Conservation (phyloP, 2,113 vertebrate genomes). For the Lepisosteus oculatus region DNA sequence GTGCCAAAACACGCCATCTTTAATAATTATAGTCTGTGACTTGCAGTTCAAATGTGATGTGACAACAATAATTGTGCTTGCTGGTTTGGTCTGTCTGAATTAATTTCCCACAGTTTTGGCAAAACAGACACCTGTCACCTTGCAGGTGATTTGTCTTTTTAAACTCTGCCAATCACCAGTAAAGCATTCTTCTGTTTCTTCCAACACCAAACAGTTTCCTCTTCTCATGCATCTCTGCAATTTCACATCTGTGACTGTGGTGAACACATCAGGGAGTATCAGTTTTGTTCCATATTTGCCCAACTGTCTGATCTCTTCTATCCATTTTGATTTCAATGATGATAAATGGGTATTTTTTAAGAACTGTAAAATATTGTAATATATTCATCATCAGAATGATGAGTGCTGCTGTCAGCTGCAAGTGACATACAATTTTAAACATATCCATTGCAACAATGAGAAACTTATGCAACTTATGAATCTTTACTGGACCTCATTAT, state of each 20-base stretch:
- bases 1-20: no score
- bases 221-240: no score
- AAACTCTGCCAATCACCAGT: no score
- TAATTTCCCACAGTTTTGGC: no score
- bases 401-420: constrained; percentile 64
- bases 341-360: constrained; percentile 58
- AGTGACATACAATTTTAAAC: constrained; percentile 64
- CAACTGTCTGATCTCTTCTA: constrained; percentile 34
- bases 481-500: constrained; percentile 47
- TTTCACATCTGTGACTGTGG: background rate
- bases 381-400: constrained; percentile 69
- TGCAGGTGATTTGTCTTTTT: no score
- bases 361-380: constrained; percentile 52
- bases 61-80: no score
- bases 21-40: no score
- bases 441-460: constrained; percentile 33
- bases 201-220: no score
- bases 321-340: constrained; percentile 49
- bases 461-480: constrained; percentile 17
- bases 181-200: no score
- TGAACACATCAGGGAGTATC: constrained; percentile 32
- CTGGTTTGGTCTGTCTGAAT: no score
- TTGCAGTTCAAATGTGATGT: no score
- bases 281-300: constrained; percentile 24
- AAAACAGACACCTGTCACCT: no score